These are phyloP conservation scores for Drosophila kohkoa DNA, from an alignment of 1,140 invertebrate species.

Conservation along the genomic window DNA sequence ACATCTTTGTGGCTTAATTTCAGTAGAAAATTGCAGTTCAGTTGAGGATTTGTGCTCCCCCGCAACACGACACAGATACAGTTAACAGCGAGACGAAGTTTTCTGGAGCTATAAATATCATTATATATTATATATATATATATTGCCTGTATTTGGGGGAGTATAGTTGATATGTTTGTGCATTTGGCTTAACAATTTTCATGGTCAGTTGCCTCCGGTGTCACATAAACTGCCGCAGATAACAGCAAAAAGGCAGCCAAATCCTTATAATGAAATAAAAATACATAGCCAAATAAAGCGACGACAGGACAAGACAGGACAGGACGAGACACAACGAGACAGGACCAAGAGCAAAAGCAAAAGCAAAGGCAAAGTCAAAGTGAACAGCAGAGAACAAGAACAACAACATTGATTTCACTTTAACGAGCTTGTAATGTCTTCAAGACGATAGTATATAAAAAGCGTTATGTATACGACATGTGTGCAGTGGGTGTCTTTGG, in stretches of 20 bases:
- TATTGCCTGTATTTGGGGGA: conserved; percentile 18
- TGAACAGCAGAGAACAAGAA: conserved; percentile 44
- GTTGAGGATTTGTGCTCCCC: not conserved
- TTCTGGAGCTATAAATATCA: conserved; percentile 34
- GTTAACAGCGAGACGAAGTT: not conserved
- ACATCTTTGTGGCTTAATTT: conserved; percentile 33
- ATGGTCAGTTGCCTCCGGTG: conserved; percentile 71
- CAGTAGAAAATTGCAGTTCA: conserved; percentile 16
- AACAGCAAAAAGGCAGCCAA: conserved; percentile 78
- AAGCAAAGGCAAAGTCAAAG: conserved; percentile 22
- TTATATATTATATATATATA: conserved; percentile 46
- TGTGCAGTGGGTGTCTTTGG: conserved; percentile 44
- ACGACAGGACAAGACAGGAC: conserved; percentile 21
- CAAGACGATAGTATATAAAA: conserved; percentile 77
- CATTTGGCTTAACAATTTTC: conserved; percentile 67
- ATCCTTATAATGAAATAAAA: conserved; percentile 81
- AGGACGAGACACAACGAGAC: conserved; percentile 9
- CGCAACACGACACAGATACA: not conserved
- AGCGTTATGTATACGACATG: conserved; percentile 78
- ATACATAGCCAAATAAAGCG: conserved; percentile 76
- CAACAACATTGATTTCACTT: conserved; percentile 81
- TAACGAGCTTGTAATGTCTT: conserved; percentile 81
- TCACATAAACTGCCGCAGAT: conserved; percentile 74
- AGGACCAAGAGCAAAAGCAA: not conserved
- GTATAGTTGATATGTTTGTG: conserved; percentile 52